These are phyloP conservation scores for Physocephala rufipes DNA, from an alignment of 2,888 invertebrate species.

Conservation along the genomic window DNA sequence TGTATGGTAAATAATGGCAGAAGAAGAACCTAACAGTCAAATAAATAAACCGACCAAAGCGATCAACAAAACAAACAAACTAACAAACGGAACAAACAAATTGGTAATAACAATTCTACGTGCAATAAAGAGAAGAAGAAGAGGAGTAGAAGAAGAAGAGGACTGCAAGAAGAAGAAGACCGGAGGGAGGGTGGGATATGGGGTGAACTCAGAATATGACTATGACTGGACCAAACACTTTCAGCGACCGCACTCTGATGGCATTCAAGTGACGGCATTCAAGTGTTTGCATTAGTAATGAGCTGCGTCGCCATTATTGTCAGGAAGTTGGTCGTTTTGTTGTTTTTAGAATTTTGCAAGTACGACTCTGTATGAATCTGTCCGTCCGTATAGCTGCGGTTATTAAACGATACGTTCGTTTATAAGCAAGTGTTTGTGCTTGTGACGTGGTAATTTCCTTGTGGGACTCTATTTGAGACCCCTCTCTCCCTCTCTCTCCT, in stretches of 20 bases:
- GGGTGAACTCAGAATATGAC: too few species aligned
- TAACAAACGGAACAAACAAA: conserved; percentile 25
- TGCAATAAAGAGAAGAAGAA: background rate
- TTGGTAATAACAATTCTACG: conserved; percentile 32
- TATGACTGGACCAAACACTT: conserved; percentile 10
- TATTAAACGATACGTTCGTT: background rate
- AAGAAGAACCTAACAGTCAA: background rate
- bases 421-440: background rate
- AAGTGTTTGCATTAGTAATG: conserved; percentile 50
- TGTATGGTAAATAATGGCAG: background rate
- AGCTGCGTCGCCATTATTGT: conserved; percentile 48
- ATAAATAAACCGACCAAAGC: background rate
- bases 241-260: conserved; percentile 5
- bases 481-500: background rate
- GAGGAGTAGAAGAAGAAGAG: too few species aligned
- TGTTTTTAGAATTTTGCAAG: conserved; percentile 35
- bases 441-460: background rate
- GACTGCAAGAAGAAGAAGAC: too few species aligned
- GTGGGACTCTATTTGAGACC: background rate
- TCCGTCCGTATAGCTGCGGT: background rate
- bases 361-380: too few species aligned
- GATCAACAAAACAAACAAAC: background rate
- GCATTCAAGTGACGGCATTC: conserved; percentile 24
- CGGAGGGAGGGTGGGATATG: too few species aligned
- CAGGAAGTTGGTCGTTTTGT: conserved; percentile 46